Evolutionary conservation across 2,113 vertebrate species (phyloP).

Genomic region (Dolichotis patagonum): DNA sequence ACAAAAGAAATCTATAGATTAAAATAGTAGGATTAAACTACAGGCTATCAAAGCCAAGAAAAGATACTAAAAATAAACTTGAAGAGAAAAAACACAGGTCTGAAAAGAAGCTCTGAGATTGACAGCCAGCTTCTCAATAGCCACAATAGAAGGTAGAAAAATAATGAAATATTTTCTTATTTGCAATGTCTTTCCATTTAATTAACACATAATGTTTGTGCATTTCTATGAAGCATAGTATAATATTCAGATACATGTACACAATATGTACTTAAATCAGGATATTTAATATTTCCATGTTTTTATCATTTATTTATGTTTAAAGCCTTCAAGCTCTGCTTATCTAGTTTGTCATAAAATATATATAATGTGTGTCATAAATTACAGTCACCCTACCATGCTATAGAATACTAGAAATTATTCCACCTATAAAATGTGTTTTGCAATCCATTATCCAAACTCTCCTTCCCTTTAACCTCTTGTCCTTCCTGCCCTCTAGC

Average conservation of each 20-base stretch:
- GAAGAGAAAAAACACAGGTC: background rate
- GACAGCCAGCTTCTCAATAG: background rate
- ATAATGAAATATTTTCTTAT: background rate
- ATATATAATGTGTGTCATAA: background rate
- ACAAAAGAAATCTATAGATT: conserved; percentile 22
- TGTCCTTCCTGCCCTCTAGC: background rate
- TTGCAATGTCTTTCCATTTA: background rate
- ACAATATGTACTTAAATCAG: background rate
- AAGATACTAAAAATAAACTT: background rate
- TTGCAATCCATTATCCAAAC: background rate
- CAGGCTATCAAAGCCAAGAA: background rate
- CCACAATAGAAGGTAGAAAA: background rate
- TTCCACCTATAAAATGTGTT: background rate
- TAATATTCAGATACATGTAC: background rate
- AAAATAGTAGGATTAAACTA: background rate
- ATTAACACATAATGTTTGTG: background rate
- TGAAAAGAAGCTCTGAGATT: background rate
- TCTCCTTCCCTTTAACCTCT: background rate
- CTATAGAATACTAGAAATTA: background rate
- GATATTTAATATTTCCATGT: too few relatives aligned
- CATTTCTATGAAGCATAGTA: background rate
- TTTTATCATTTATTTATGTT: background rate
- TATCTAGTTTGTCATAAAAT: background rate
- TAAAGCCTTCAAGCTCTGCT: background rate
- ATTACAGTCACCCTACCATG: background rate